phyloP scores from a whole-genome alignment of 1,140 invertebrate species.

The Bombus balteatus region DNA sequence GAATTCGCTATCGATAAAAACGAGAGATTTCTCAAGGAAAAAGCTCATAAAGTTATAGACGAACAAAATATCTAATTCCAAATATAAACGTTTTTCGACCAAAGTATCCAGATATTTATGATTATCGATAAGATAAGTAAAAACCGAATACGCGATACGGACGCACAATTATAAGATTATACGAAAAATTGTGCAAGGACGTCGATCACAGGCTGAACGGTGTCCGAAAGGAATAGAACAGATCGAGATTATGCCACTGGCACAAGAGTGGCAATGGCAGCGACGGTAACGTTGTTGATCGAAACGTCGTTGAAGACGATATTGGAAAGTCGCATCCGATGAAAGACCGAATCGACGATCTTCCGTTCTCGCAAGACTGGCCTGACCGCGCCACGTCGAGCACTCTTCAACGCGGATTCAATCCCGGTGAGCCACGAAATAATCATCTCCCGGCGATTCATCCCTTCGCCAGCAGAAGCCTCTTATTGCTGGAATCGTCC shows the following conservation, averaged over 20 bases:
- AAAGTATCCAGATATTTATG: too few relatives aligned
- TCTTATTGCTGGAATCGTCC: constrained; percentile 68
- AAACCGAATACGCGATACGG: neutral
- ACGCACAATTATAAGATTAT: neutral
- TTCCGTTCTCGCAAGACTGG: constrained; percentile 69
- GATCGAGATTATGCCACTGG: neutral
- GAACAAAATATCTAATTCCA: too few relatives aligned
- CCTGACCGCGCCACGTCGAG: constrained; percentile 75
- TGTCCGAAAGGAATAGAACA: neutral
- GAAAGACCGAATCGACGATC: constrained; percentile 75
- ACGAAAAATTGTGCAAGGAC: neutral
- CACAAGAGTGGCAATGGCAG: constrained; percentile 1
- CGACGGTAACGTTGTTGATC: constrained; percentile 22
- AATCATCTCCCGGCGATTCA: constrained; percentile 78
- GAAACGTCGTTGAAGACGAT: constrained; percentile 40
- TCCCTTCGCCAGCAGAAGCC: constrained; percentile 77
- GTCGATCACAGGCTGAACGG: neutral
- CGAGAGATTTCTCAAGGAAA: too few relatives aligned
- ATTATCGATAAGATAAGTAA: too few relatives aligned
- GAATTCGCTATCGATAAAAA: too few relatives aligned
- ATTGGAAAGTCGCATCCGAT: constrained; percentile 62
- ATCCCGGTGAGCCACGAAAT: constrained; percentile 79
- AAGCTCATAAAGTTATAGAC: too few relatives aligned
- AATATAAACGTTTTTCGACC: too few relatives aligned
- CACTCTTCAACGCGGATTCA: constrained; percentile 79